Evolutionary conservation across 2,113 vertebrate species (phyloP), one percentile per base, ranked within the genome.

Genomic region (Oostethus manadensis): DNA sequence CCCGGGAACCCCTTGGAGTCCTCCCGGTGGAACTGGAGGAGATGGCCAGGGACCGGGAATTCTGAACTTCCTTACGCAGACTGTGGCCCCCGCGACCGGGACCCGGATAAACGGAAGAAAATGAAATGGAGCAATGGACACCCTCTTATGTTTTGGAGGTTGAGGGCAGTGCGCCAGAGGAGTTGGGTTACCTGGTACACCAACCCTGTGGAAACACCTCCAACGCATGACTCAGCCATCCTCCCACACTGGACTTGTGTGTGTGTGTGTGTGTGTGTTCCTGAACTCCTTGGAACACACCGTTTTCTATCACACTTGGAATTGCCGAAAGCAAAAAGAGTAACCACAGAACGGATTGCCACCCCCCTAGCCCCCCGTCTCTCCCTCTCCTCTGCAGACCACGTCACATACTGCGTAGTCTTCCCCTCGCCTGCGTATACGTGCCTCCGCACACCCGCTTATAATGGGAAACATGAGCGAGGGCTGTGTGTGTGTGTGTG

Each of bases 261-360:
- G 13, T 42, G 38, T 33, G 29, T 33, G 29, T n/a, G 9, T 23
- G 13, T 54, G 18, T 38, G 17, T 13, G 51, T 68, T 70, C 68
- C 57, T 53, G 2, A 18, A 40, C 58, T 43, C 29, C 43, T 2
- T 17, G 8, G 14, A 26, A 48, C 26, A 65, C 64, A 64, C 68
- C 56, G 49, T 61, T 76, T 58, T 60, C 70, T 80, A 50, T 50
- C 38, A 18, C 40, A 48, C 55, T 78, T 33, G 13, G 63, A 38
- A 55, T 66, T 70, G 77, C 77, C 68, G 75, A 70, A 81, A 73
- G 67, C 74, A 72, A 70, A 77, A 65, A 66, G 78, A 80, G 81
- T 80, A 14, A 9, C 29, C 17, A 20, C 33, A 35, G 11, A 38
- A 54, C 17, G 80, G 76, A 73, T 62, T 59, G 51, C 43, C 46